Conservation (phyloP, 2,888 invertebrate species). For the Volucella inanis region DNA sequence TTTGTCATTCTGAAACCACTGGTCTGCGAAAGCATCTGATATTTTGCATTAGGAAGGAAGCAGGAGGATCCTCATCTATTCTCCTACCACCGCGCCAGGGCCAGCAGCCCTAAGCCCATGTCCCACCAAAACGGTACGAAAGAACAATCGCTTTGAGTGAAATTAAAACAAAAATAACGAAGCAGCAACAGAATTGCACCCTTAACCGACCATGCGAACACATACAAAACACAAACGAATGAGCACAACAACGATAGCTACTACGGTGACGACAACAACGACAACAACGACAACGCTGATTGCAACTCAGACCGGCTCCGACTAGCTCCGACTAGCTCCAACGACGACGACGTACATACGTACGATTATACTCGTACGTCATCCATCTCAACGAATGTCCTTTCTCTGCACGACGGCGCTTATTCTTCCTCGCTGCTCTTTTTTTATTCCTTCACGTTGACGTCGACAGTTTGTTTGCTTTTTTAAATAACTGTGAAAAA, state of each 20-base stretch:
- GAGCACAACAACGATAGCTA: slow-evolving; percentile 26
- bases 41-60: slow-evolving; percentile 50
- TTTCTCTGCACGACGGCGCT: slow-evolving; percentile 30
- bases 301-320: slow-evolving; percentile 18
- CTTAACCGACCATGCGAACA: slow-evolving; percentile 47
- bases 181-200: slow-evolving; percentile 46
- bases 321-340: slow-evolving; percentile 26
- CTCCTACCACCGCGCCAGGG: too few relatives aligned
- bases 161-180: slow-evolving; percentile 39
- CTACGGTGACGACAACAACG: slow-evolving; percentile 5
- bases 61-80: slow-evolving; percentile 6
- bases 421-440: slow-evolving; percentile 10
- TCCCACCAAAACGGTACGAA: slow-evolving; percentile 14
- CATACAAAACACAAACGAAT: slow-evolving; percentile 43
- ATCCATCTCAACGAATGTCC: slow-evolving; percentile 41
- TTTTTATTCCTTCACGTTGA: slow-evolving; percentile 13
- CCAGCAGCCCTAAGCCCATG: too few relatives aligned
- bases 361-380: slow-evolving; percentile 15
- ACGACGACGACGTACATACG: slow-evolving; percentile 11
- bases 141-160: slow-evolving; percentile 17
- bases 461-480: slow-evolving; percentile 52
- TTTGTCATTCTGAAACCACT: slow-evolving; percentile 11
- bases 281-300: slow-evolving; percentile 33
- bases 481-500: slow-evolving; percentile 69
- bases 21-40: slow-evolving; percentile 54